These are phyloP conservation scores for Penaeus monodon DNA, from an alignment of 2,888 invertebrate species.

Conservation along the genomic window DNA sequence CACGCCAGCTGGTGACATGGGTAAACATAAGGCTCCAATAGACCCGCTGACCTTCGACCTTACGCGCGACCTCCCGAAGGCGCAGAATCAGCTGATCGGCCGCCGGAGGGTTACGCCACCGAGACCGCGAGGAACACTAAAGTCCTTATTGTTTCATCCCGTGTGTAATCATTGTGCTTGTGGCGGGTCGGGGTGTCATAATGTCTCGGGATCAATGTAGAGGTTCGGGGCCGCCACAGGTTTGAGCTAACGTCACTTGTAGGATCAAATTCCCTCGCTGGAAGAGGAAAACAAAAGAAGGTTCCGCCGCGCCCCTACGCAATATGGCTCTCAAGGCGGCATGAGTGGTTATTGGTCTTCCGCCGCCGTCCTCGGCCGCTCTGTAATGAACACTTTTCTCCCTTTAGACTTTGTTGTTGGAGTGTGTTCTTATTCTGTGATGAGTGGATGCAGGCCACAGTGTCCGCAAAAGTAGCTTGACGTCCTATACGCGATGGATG, in stretches of 20 bases:
- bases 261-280: background rate
- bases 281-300: slow-evolving; percentile 6
- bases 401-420: no score
- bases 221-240: background rate
- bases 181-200: slow-evolving; percentile 24
- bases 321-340: no score
- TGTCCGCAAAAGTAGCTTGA: no score
- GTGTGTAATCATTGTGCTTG: slow-evolving; percentile 53
- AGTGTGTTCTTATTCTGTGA: no score
- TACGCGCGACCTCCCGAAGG: background rate
- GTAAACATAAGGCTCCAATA: no score
- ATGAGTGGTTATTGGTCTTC: no score
- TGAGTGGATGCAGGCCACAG: no score
- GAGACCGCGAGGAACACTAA: background rate
- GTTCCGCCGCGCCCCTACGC: no score
- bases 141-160: slow-evolving; percentile 51
- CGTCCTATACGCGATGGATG: no score
- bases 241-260: slow-evolving; percentile 2
- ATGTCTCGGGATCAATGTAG: slow-evolving; percentile 36
- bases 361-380: no score
- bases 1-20: background rate
- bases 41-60: background rate
- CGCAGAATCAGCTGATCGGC: background rate
- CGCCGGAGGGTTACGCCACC: slow-evolving; percentile 30
- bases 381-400: no score